Percentiles rank a stretch among this genome's conserved stretches.
Evolutionary conservation across 2,113 vertebrate species (phyloP).

Genomic region (Oxyruncus cristatus): DNA sequence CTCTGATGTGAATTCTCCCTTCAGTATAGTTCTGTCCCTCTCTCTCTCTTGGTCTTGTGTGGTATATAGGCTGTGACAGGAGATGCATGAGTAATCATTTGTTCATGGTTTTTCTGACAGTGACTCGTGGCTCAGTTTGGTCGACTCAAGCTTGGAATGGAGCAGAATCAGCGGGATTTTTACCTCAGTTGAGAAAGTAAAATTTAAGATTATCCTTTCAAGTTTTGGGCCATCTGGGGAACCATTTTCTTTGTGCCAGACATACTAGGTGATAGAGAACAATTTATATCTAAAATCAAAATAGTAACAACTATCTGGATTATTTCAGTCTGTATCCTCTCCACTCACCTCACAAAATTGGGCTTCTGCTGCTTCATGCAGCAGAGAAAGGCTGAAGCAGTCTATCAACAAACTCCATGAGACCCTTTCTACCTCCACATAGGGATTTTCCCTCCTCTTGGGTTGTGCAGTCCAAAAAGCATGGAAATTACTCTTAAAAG

Average conservation of each 20-base stretch:
- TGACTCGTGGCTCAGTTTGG: not conserved
- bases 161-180: not conserved
- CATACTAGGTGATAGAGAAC: not conserved
- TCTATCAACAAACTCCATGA: not conserved
- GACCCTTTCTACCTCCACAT: not conserved
- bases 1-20: not conserved
- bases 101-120: not conserved
- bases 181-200: not conserved
- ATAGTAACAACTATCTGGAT: not conserved
- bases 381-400: not conserved
- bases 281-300: not conserved
- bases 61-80: not conserved
- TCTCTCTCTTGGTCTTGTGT: not conserved
- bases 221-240: not conserved
- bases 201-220: not conserved
- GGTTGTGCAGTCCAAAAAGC: not conserved
- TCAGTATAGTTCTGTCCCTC: not conserved
- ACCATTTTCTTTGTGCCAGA: not conserved
- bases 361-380: not conserved
- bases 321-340: not conserved
- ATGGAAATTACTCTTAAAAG: not conserved
- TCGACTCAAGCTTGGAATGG: not conserved
- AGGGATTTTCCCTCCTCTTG: not conserved
- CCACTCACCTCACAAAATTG: not conserved
- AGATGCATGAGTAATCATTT: not conserved